Conservation (phyloP, 2,113 vertebrate genomes). For the Gobius niger region DNA sequence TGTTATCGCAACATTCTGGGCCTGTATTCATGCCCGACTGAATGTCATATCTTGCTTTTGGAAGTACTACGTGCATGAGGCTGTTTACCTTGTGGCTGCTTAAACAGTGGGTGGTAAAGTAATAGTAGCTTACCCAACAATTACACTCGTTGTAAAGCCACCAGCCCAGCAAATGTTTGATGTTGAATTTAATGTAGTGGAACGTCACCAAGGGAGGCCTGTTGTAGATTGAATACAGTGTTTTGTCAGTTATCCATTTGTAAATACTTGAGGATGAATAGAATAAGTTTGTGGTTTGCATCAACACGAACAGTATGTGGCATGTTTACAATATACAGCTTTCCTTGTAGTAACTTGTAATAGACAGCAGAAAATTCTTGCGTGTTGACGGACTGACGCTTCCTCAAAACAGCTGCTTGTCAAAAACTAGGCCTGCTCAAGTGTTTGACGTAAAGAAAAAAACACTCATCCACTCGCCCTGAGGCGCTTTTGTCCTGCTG, state of each 20-base stretch:
- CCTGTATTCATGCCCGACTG: too few relatives aligned
- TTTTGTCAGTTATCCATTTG: constrained; percentile 27
- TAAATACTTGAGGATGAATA: not conserved
- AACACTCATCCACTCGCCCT: not conserved
- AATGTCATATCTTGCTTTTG: not conserved
- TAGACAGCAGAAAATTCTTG: constrained; percentile 10
- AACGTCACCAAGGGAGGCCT: constrained; percentile 14
- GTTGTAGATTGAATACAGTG: constrained; percentile 6
- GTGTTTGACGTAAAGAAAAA: not conserved
- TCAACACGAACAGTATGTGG: not conserved
- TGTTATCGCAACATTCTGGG: too few relatives aligned
- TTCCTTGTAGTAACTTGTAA: constrained; percentile 7
- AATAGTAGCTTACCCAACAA: constrained; percentile 4
- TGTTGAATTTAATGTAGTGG: constrained; percentile 2
- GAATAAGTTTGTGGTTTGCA: not conserved
- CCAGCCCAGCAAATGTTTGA: constrained; percentile 5
- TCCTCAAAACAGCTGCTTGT: constrained; percentile 43
- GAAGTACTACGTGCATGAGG: not conserved
- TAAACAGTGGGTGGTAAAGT: constrained; percentile 1
- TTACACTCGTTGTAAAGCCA: not conserved
- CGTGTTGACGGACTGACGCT: not conserved
- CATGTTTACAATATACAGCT: constrained; percentile 10
- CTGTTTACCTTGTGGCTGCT: not conserved
- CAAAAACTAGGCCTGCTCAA: constrained; percentile 4
- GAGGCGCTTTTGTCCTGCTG: constrained; percentile 3